These are phyloP conservation scores for Malurus alboscapulatus DNA, from an alignment of 2,113 vertebrate species.

Conservation along the genomic window DNA sequence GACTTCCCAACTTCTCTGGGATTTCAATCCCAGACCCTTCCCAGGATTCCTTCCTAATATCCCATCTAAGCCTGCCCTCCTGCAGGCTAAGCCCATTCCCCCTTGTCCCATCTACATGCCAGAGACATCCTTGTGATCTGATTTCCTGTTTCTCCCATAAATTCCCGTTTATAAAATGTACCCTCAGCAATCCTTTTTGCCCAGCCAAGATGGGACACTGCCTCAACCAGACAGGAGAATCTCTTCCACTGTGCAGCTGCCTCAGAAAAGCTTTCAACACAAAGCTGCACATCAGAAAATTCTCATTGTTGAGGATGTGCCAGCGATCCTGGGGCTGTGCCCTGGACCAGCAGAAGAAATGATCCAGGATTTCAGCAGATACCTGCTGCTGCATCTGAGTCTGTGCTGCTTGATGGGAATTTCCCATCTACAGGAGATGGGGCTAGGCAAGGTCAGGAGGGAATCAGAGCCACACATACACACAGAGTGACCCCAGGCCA, in stretches of 20 bases:
- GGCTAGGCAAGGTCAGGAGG: background rate
- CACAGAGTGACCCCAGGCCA: background rate
- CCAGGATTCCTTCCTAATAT: accelerated
- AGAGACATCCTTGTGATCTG: background rate
- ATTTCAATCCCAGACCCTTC: too few relatives aligned
- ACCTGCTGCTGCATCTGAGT: background rate
- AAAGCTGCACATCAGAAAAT: background rate
- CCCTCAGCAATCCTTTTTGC: background rate
- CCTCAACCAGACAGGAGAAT: background rate
- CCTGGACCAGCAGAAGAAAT: background rate
- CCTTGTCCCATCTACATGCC: background rate
- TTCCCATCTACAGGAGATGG: background rate
- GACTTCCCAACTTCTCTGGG: background rate
- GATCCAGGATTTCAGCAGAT: background rate
- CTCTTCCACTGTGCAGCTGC: background rate
- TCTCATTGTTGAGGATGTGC: background rate
- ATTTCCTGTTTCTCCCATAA: background rate
- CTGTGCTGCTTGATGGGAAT: background rate
- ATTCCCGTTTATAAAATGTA: background rate
- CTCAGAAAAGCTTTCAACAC: background rate
- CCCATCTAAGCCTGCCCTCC: background rate
- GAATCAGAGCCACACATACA: background rate
- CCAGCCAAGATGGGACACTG: background rate
- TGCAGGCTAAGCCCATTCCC: background rate
- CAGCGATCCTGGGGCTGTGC: background rate